Percentiles rank a stretch among this genome's conserved stretches.
phyloP scores from a whole-genome alignment of 2,888 invertebrate genomes.

The Cephus nigrinus region DNA sequence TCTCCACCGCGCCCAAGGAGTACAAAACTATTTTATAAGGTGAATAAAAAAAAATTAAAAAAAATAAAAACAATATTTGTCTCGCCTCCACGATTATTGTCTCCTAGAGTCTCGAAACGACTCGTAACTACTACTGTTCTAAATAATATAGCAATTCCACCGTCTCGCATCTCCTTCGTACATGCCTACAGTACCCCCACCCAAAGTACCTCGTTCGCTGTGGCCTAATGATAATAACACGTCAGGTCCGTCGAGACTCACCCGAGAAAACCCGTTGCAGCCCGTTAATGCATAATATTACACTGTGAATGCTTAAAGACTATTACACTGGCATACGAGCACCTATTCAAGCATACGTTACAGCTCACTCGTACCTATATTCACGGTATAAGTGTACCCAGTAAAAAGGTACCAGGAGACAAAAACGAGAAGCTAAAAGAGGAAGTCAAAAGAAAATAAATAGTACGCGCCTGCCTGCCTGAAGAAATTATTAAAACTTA shows the following conservation, averaged over 20 bases:
- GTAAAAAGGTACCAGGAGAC: neutral
- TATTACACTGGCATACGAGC: neutral
- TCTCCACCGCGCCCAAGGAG: neutral
- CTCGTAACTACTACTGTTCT: neutral
- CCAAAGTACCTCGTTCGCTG: constrained; percentile 4
- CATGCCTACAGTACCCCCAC: neutral
- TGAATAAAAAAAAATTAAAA: neutral
- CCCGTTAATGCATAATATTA: constrained; percentile 21
- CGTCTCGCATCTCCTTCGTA: neutral
- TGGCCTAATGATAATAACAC: constrained; percentile 27
- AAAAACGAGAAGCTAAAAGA: neutral
- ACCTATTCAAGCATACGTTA: neutral
- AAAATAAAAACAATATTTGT: neutral
- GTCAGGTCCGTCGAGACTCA: constrained; percentile 1
- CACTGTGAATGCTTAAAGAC: constrained; percentile 3
- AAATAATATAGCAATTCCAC: neutral
- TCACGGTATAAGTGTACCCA: neutral
- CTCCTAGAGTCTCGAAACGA: neutral
- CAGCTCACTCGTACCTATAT: neutral
- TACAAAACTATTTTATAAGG: neutral
- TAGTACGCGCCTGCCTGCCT: too few species aligned
- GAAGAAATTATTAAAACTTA: neutral
- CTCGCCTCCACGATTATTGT: neutral
- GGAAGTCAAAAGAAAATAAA: neutral
- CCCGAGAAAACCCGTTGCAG: neutral